Evolutionary conservation across 1,140 invertebrate species (phyloP).

Genomic region (Drosophila sproati): DNA sequence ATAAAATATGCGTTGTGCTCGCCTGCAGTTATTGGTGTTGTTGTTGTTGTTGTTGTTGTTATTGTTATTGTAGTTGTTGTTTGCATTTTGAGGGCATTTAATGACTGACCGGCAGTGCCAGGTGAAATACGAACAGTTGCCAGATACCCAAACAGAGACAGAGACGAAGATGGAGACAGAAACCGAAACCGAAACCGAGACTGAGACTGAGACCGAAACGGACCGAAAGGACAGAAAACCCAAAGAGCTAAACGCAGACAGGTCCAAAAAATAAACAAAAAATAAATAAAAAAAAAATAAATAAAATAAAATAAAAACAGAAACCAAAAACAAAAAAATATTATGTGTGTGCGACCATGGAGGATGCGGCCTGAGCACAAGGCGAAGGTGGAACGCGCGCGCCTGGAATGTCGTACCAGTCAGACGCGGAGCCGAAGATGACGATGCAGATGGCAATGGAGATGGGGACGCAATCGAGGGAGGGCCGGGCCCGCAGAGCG

Average conservation of each 20-base stretch:
- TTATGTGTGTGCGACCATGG: constrained; percentile 66
- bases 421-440: constrained; percentile 34
- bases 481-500: not conserved
- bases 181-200: constrained; percentile 8
- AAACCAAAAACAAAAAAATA: constrained; percentile 49
- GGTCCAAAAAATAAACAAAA: constrained; percentile 44
- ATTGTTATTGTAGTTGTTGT: constrained; percentile 36
- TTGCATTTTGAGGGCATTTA: constrained; percentile 69
- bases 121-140: constrained; percentile 78
- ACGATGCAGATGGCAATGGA: constrained; percentile 18
- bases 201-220: constrained; percentile 49
- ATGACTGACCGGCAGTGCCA: constrained; percentile 69
- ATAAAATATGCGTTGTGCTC: constrained; percentile 38
- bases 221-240: constrained; percentile 60
- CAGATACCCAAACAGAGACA: constrained; percentile 28
- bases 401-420: constrained; percentile 65
- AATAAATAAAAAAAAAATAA: constrained; percentile 28
- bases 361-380: constrained; percentile 52
- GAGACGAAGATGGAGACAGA: constrained; percentile 28
- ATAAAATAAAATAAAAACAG: constrained; percentile 12
- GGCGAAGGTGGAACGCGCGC: constrained; percentile 69
- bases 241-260: constrained; percentile 55
- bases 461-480: constrained; percentile 5
- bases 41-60: constrained; percentile 32
- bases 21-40: constrained; percentile 29